Conservation (phyloP, 2,113 vertebrate genomes). For the Sinocyclocheilus grahami region DNA sequence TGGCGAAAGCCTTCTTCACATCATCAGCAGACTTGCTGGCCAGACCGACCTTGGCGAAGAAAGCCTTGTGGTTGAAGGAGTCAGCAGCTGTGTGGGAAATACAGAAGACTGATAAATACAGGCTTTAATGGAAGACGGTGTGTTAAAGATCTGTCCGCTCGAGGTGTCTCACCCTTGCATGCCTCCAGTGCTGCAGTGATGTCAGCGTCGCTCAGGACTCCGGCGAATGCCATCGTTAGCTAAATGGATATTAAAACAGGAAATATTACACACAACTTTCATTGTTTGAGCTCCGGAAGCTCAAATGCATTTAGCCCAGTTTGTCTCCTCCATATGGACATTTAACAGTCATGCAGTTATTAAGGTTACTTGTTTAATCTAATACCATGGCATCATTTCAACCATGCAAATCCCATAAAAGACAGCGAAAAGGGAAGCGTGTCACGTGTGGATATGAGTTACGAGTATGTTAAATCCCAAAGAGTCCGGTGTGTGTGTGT, state of each 20-base stretch:
- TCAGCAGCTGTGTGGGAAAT: constrained; percentile 73
- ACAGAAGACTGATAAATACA: background rate
- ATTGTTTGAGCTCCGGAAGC: too few species aligned
- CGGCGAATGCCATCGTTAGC: constrained; percentile 75
- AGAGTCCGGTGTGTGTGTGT: constrained; percentile 15
- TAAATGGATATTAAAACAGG: constrained; percentile 37
- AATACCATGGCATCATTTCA: background rate
- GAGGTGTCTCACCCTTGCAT: constrained; percentile 75
- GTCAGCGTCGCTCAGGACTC: constrained; percentile 76
- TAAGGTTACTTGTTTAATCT: background rate
- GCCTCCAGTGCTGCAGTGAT: constrained; percentile 78
- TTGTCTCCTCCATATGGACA: background rate
- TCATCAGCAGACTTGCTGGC: constrained; percentile 72
- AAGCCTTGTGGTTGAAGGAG: constrained; percentile 79
- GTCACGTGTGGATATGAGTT: background rate
- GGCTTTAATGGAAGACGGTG: background rate
- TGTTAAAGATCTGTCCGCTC: background rate
- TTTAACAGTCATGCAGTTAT: background rate
- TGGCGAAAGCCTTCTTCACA: constrained; percentile 78
- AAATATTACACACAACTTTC: background rate
- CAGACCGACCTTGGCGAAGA: constrained; percentile 79
- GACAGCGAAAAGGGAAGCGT: background rate
- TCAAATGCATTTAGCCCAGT: background rate
- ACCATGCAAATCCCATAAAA: constrained; percentile 3
- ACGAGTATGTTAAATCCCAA: constrained; percentile 42